phyloP scores from a whole-genome alignment of 2,888 invertebrate species.

The Apamea anceps region DNA sequence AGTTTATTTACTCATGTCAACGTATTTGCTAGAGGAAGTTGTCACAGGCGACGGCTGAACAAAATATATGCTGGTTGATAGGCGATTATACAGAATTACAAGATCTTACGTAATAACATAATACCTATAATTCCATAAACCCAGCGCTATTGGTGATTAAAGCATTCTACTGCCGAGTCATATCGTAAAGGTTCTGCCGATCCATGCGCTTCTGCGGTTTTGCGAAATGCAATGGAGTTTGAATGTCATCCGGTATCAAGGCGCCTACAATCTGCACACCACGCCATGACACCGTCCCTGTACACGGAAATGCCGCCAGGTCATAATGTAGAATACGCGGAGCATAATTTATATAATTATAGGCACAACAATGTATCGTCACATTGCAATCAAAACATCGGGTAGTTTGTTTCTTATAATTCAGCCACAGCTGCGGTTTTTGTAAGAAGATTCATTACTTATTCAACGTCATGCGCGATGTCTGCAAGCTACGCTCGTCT shows the following conservation, averaged over 20 bases:
- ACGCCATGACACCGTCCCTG: not conserved
- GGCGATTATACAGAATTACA: not conserved
- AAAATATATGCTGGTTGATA: not conserved
- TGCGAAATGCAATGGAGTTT: not conserved
- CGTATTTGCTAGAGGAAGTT: not conserved
- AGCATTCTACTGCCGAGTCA: not conserved
- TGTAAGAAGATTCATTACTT: slow-evolving; percentile 80
- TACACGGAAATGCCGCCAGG: not conserved
- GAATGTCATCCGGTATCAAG: not conserved
- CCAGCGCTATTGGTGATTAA: not conserved
- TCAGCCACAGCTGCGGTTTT: slow-evolving; percentile 68
- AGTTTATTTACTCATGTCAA: slow-evolving; percentile 49
- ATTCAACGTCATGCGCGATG: slow-evolving; percentile 82
- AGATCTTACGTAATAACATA: not conserved
- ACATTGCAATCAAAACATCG: slow-evolving; percentile 51
- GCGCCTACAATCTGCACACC: not conserved
- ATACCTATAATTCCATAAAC: not conserved
- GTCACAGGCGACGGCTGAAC: not conserved
- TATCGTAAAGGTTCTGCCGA: not conserved
- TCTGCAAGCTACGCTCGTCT: slow-evolving; percentile 71
- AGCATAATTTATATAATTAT: slow-evolving; percentile 3
- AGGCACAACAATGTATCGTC: not conserved
- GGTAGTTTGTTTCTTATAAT: slow-evolving; percentile 75
- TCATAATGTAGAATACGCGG: not conserved
- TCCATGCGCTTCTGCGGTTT: not conserved